A percentile compares a stretch with the other conserved stretches of the same genome.
These are phyloP conservation scores for Carapus acus DNA, from an alignment of 2,797 vertebrate species.

Conservation along the genomic window DNA sequence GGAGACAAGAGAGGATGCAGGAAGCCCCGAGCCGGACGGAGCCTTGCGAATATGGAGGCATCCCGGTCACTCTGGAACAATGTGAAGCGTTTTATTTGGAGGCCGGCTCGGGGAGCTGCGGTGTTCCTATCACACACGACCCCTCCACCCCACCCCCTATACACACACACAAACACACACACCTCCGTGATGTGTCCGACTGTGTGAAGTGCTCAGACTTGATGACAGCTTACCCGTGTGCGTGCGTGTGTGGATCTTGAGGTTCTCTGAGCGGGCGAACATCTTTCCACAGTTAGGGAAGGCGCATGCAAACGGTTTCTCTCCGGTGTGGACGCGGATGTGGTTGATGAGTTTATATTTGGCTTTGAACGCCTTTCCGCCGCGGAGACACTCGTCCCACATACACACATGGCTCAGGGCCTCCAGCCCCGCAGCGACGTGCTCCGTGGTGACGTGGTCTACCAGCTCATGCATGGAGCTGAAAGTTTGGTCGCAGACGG, in stretches of 20 bases:
- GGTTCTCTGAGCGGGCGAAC: constrained; percentile 95
- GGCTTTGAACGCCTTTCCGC: constrained; percentile 95
- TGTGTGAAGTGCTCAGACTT: too few relatives aligned
- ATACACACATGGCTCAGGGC: constrained; percentile 91
- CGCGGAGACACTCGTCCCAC: constrained; percentile 91
- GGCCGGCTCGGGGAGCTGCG: constrained; percentile 17
- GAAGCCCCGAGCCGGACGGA: constrained; percentile 27
- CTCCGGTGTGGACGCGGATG: constrained; percentile 93
- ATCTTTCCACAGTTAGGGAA: constrained; percentile 96
- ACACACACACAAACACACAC: too few relatives aligned
- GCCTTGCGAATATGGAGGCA: constrained; percentile 57
- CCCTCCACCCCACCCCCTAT: too few relatives aligned
- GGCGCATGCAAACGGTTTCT: constrained; percentile 92
- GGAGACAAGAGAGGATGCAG: constrained; percentile 20
- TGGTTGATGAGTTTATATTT: constrained; percentile 99
- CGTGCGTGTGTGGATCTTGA: constrained; percentile 96
- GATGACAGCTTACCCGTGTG: constrained; percentile 83
- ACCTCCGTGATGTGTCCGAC: too few relatives aligned
- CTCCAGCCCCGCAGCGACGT: constrained; percentile 92
- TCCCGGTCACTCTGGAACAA: constrained; percentile 34
- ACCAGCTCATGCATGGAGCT: constrained; percentile 95
- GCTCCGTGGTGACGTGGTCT: constrained; percentile 95
- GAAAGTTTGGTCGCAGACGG: constrained; percentile 90
- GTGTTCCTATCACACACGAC: constrained; percentile 13
- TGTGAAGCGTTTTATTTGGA: constrained; percentile 9